Base-by-base conservation (phyloP, 2,797 vertebrate species). In the Falco berigora region DNA sequence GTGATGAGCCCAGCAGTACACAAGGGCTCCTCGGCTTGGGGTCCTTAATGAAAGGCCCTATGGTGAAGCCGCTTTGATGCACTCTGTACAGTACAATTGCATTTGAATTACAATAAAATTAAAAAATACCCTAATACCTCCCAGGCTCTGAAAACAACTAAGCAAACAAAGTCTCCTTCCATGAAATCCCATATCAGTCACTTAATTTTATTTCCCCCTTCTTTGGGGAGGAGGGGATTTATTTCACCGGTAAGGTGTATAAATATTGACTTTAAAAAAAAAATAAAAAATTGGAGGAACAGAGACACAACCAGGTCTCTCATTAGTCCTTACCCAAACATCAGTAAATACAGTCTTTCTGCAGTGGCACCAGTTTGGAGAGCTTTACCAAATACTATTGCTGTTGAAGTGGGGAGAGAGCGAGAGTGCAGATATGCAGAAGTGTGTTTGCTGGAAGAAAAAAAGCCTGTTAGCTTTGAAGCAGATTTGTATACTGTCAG, bases 351-450 rank as follows among this genome's bases (percentile, higher is more conserved):
- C 52, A 56, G 83, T 10, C 74, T 82, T 96, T 90, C 88, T 97
- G 78, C 88, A 86, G 62, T 27, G 80, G 59, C 84, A 80, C 53
- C 90, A 68, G 74, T 50, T 89, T 86, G 62, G 78, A 96, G 95
- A 78, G 86, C 88, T 90, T 95, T 93, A 86, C 90, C 88, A 96
- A 96, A 97, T 91, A 68, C 90, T 88, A 34, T 88, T 83, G 84
- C 81, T 80, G 40, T 78, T 92, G 95, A 95, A 91, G 90, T 80
- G 56, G 88, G 56, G 71, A 92, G 58, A 44, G 84, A n/a, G 66
- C 1, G 8, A 91, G 85, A 4, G 52, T 79, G 40, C 68, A 96
- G 96, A 94, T 85, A 88, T 38, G 81, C 84, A 91, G 78, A 84
- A 92, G 81, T 90, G 68, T 89, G 75, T 91, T 95, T 94, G 73